Evolutionary conservation across 2,113 vertebrate genomes (phyloP).

Genomic region (Antechinus stuartii): DNA sequence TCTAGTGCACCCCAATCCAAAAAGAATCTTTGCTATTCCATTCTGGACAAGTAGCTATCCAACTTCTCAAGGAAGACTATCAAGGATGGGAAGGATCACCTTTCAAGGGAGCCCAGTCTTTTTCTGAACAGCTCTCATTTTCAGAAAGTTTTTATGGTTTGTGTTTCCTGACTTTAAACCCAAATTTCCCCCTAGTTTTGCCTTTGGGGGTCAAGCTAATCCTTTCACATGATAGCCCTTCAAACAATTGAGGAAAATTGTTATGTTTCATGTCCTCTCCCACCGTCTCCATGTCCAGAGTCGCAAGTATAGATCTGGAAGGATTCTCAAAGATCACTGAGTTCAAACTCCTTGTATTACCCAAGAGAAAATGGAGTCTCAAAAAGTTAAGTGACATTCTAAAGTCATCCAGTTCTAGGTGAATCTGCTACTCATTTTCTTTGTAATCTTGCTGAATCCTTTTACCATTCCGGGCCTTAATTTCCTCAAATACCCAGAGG

Average conservation of each 20-base stretch:
- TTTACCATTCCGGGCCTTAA: neutral
- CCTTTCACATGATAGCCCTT: neutral
- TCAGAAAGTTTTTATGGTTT: neutral
- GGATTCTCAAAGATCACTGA: neutral
- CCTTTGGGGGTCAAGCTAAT: neutral
- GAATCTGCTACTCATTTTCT: neutral
- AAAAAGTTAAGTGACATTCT: neutral
- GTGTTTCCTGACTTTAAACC: neutral
- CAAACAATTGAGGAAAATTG: neutral
- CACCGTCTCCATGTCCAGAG: neutral
- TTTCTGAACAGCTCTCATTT: neutral
- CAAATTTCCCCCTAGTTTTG: neutral
- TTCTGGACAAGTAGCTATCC: neutral
- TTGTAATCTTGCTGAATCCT: neutral
- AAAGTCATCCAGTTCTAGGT: neutral
- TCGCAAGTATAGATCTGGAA: neutral
- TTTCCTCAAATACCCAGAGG: constrained; percentile 5
- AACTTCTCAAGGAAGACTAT: neutral
- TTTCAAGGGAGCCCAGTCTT: neutral
- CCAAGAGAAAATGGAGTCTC: neutral
- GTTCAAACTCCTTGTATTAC: neutral
- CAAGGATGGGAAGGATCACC: neutral
- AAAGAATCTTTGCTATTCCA: neutral
- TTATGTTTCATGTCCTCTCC: neutral
- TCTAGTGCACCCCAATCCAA: neutral